A percentile compares a stretch with the other conserved stretches of the same genome.
Evolutionary conservation across 1,140 invertebrate genomes (phyloP).

Genomic region (Coelopa frigida): DNA sequence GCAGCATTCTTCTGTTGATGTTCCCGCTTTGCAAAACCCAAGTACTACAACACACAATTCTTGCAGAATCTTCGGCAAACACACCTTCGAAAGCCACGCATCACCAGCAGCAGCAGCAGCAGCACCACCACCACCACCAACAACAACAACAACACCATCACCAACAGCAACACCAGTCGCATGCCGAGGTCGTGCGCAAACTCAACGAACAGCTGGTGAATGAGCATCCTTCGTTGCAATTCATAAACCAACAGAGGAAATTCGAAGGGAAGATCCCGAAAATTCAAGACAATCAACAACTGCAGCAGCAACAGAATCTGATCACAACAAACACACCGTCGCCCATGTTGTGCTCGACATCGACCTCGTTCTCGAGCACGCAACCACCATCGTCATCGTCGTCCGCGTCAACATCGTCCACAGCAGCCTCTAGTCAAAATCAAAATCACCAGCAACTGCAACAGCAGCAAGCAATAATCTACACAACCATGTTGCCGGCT

Average conservation of each 20-base stretch:
- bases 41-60: too few species aligned
- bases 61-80: too few species aligned
- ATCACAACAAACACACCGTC: conserved; percentile 8
- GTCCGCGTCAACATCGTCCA: neutral
- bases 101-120: conserved; percentile 1
- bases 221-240: conserved; percentile 23
- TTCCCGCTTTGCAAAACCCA: too few species aligned
- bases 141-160: conserved; percentile 5
- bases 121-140: conserved; percentile 2
- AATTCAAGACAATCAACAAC: conserved; percentile 19
- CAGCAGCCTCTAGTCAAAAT: conserved; percentile 12
- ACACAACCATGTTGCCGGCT: conserved; percentile 38
- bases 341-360: neutral
- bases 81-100: too few species aligned
- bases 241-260: conserved; percentile 39
- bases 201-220: conserved; percentile 4
- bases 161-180: neutral
- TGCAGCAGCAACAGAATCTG: conserved; percentile 45
- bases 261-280: conserved; percentile 44
- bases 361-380: neutral
- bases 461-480: conserved; percentile 20
- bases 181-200: conserved; percentile 1
- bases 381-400: neutral
- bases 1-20: too few species aligned
- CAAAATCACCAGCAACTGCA: conserved; percentile 11